Evolutionary conservation across 2,113 vertebrate species (phyloP), one percentile per base, ranked within the genome.

Genomic region (Rhynchopsitta pachyrhyncha): DNA sequence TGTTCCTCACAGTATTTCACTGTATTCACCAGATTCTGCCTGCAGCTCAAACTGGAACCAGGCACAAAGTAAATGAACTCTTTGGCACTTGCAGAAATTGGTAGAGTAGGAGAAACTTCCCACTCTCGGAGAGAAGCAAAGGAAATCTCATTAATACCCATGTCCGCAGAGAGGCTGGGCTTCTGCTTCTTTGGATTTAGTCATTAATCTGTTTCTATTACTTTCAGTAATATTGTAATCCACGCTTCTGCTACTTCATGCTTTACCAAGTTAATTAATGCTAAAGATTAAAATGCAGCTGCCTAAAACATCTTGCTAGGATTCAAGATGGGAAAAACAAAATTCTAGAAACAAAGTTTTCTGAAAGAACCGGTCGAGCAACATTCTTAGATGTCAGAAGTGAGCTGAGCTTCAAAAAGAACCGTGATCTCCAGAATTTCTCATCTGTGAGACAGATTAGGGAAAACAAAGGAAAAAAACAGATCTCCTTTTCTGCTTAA

Each of bases 141-240:
- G 52, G 64, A 41, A 88, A 82, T 62, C 92, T 94, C 75, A 78
- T 93, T 75, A 88, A 90, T 71, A 70, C 12, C 86, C 8, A 1
- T 20, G 41, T 86, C 68, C 82, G 73, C 80, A 53, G 60, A 52
- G 69, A 94, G 42, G 33, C 82, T 84, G 73, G 70, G 47, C 46
- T 59, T 96, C 82, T 88, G 64, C 64, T 96, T 55, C 85, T 93
- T 78, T 67, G 42, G 35, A 63, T 90, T 86, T 71, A 66, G 66
- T 31, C 79, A 90, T 93, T 78, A 93, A 84, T 92, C 86, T 82
- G 52, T 2, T 93, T 88, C 92, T 75, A 94, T 93, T 91, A 41
- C 69, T 93, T 92, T 82, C 77, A 88, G 93, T 88, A 90, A 50
- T 66, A 91, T 53, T 93, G 73, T 68, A 82, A 85, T 74, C 95